A percentile compares a stretch with the other conserved stretches of the same genome.
Conservation (phyloP, 2,113 vertebrate species). For the Leuciscus idus region DNA sequence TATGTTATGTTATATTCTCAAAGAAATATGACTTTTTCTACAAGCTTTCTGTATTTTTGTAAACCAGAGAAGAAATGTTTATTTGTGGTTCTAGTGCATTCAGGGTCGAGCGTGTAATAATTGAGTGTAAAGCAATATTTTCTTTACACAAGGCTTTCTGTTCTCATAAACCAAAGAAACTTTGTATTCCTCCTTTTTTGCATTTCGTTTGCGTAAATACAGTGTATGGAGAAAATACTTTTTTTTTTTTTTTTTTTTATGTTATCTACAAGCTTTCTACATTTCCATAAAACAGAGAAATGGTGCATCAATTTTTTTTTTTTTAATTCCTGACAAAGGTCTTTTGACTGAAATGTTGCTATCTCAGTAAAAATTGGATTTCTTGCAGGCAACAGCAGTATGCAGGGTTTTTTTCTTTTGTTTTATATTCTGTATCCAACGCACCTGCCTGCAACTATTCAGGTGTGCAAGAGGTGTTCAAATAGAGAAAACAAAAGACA, state of each 20-base stretch:
- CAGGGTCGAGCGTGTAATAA: not conserved
- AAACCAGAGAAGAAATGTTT: not conserved
- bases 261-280: not conserved
- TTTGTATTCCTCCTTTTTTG: not conserved
- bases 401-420: not conserved
- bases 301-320: not conserved
- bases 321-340: constrained; percentile 7
- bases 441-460: constrained; percentile 14
- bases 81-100: not conserved
- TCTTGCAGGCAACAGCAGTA: not conserved
- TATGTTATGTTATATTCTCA: not conserved
- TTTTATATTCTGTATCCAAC: not conserved
- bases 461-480: not conserved
- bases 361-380: not conserved
- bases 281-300: constrained; percentile 21
- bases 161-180: not conserved
- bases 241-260: not conserved
- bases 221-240: not conserved
- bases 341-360: not conserved
- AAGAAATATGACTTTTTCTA: not conserved
- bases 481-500: not conserved
- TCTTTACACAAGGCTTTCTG: not conserved
- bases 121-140: not conserved
- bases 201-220: not conserved
- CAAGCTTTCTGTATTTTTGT: not conserved